Base-by-base conservation (phyloP, 2,888 invertebrate species). In the Calephelis perditalis region DNA sequence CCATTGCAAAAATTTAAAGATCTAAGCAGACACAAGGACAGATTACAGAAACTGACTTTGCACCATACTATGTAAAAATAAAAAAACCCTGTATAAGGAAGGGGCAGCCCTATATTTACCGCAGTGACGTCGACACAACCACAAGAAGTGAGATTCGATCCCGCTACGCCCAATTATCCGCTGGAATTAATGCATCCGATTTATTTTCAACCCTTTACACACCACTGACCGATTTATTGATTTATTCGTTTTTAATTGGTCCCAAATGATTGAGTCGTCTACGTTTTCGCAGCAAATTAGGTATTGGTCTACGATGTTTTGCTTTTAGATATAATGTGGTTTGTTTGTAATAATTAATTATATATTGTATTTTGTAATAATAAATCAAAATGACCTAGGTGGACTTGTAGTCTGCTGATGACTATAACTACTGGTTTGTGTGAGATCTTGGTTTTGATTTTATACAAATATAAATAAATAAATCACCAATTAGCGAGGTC, bases 161-260 rank as follows among this genome's bases (percentile, higher is more conserved):
- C 70, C 70, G 67, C 63, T 66, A 67, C 68, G 71, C 73, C 71
- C 76, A 79, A 79, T 76, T 77, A 78, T 72, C 70, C 66, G 62
- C 64, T 62, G 67, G 63, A 65, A 67, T 70, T 69, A 70, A 70
- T 71, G 66, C 67, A 67, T 69, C 64, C 65, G 64, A 66, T 67
- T 71, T 67, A 68, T 62, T 70, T 68, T 68, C 68, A 66, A 66
- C 61, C 58, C 60, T 57, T 57, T 54, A 62, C 58, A 63, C 63
- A 59, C 64, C 64, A 57, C 57, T 63, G 64, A 60, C 59, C 64
- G 68, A 66, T 71, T 68, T 64, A 68, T 69, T 69, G 67, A 66
- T 71, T 70, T 65, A 70, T 70, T 65, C 68, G 62, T 63, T 65
- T 69, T 71, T 72, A 63, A 62, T 68, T 69, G 65, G 62, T 63